Evolutionary conservation across 2,888 invertebrate genomes (phyloP).

Genomic region (Frankliniella fusca): DNA sequence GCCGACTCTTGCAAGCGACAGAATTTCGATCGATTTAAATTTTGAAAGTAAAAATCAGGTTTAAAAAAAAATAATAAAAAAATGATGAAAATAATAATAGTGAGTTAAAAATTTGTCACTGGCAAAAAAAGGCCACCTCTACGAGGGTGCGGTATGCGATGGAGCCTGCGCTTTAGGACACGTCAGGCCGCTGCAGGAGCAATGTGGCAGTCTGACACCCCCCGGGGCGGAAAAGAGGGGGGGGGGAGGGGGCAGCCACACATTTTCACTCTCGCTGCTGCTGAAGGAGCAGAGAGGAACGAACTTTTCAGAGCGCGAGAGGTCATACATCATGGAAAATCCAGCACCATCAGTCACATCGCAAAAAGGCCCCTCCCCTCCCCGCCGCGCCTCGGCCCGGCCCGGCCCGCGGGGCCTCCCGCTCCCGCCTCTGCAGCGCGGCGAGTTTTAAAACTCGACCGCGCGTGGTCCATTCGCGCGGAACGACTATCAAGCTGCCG

Average conservation of each 20-base stretch:
- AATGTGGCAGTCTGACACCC: not conserved
- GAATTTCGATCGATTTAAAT: no score
- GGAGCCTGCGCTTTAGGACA: not conserved
- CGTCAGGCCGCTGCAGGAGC: not conserved
- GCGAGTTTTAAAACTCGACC: no score
- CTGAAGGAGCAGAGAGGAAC: not conserved
- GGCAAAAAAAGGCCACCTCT: not conserved
- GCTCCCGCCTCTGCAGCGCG: not conserved
- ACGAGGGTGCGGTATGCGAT: not conserved
- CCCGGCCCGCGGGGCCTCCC: not conserved
- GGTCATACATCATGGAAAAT: constrained; percentile 7
- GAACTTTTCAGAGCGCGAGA: not conserved
- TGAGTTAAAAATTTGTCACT: no score
- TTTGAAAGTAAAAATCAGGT: no score
- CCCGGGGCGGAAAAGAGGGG: not conserved
- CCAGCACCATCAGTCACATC: constrained; percentile 5
- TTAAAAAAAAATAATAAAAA: no score
- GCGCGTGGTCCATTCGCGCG: no score
- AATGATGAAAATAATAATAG: no score
- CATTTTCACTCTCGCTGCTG: not conserved
- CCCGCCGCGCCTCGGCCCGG: not conserved
- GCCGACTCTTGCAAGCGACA: no score
- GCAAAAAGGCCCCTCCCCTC: not conserved
- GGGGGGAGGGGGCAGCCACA: not conserved
- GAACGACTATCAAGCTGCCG: no score